phyloP scores from a whole-genome alignment of 1,140 invertebrate genomes.

The Drosophila melanogaster region DNA sequence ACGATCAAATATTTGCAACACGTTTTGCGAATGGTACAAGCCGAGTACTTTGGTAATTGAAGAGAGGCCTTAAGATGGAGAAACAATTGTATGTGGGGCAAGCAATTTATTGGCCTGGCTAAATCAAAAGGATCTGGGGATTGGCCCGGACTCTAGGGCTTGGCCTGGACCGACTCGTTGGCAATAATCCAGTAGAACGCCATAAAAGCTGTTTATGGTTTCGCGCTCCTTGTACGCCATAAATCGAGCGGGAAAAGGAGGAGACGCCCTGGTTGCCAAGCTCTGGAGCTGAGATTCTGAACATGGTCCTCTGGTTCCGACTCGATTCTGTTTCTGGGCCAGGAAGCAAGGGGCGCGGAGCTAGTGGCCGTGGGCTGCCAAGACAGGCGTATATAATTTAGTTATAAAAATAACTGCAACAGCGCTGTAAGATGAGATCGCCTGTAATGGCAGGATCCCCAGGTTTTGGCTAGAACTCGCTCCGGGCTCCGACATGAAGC shows the following conservation, averaged over 20 bases:
- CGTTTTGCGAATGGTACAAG: constrained; percentile 28
- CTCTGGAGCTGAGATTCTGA: constrained; percentile 33
- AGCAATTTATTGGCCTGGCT: constrained; percentile 71
- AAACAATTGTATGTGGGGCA: constrained; percentile 71
- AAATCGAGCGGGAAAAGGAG: constrained; percentile 70
- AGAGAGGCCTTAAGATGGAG: constrained; percentile 21
- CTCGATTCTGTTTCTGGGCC: neutral
- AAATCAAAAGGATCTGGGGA: constrained; percentile 64
- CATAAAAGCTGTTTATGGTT: constrained; percentile 84
- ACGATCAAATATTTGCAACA: constrained; percentile 39
- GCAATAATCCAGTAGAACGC: constrained; percentile 82
- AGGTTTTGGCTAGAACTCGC: constrained; percentile 13
- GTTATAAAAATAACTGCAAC: constrained; percentile 83
- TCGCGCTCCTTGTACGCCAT: constrained; percentile 82
- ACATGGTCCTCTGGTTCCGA: neutral
- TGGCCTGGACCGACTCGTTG: constrained; percentile 24
- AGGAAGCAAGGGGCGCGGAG: constrained; percentile 4
- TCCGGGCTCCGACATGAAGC: constrained; percentile 26
- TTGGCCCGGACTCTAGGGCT: constrained; percentile 9
- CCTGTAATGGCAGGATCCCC: constrained; percentile 44
- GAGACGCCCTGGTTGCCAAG: constrained; percentile 21
- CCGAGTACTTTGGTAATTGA: constrained; percentile 48
- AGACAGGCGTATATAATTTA: constrained; percentile 82
- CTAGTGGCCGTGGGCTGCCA: constrained; percentile 34
- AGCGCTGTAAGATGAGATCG: constrained; percentile 76